A percentile compares a stretch with the other conserved stretches of the same genome.
Conservation (phyloP, 2,888 invertebrate species). For the Xylota segnis region DNA sequence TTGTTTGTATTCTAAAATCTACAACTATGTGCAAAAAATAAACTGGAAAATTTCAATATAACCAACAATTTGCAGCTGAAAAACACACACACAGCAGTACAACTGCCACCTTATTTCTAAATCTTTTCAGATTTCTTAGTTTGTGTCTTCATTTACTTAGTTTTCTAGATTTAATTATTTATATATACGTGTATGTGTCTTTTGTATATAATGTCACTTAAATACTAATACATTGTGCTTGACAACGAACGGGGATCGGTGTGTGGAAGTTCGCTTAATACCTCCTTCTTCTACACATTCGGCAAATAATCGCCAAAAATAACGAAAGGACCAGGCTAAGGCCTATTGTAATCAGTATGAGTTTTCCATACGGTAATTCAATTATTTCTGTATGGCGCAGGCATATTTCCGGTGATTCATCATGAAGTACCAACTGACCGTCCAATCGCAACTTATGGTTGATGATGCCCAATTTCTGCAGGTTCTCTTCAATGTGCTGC, state of each 20-base stretch:
- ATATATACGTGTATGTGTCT: conserved; percentile 42
- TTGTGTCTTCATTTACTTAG: conserved; percentile 28
- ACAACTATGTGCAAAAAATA: conserved; percentile 75
- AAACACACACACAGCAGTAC: conserved; percentile 56
- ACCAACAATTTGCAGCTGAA: conserved; percentile 65
- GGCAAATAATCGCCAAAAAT: conserved; percentile 82
- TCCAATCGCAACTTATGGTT: conserved; percentile 85
- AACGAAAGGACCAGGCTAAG: conserved; percentile 82
- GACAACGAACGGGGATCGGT: conserved; percentile 52
- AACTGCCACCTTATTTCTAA: conserved; percentile 62
- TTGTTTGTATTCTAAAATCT: conserved; percentile 61
- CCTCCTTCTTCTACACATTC: conserved; percentile 81
- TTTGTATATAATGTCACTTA: conserved; percentile 69
- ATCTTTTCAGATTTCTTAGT: conserved; percentile 39
- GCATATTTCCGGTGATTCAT: conserved; percentile 92
- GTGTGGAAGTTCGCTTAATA: conserved; percentile 48
- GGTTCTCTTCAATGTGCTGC: conserved; percentile 87
- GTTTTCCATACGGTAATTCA: conserved; percentile 82
- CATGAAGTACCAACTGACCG: conserved; percentile 87
- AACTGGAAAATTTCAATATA: conserved; percentile 72
- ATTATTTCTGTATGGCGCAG: conserved; percentile 85
- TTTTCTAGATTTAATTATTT: conserved; percentile 35
- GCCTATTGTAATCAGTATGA: conserved; percentile 82
- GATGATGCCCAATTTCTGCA: conserved; percentile 86
- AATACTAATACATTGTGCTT: conserved; percentile 65